Conservation (phyloP, 2,797 vertebrate species). For the Chelidonichthys spinosus region DNA sequence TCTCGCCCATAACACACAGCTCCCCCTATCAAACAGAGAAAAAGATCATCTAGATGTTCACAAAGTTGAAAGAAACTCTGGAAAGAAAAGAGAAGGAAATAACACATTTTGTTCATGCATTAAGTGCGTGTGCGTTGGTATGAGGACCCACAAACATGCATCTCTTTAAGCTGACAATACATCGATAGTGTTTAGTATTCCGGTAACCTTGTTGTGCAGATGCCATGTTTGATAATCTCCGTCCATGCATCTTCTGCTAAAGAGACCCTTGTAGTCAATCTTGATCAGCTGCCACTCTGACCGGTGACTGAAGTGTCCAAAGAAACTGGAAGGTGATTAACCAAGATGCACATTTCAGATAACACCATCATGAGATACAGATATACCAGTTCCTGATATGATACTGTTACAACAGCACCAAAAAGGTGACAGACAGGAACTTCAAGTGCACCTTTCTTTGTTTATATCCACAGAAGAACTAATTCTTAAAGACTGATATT, state of each 20-base stretch:
- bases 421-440: slow-evolving; percentile 18
- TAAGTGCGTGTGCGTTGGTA: slow-evolving; percentile 27
- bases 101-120: neutral
- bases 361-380: slow-evolving; percentile 7
- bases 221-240: slow-evolving; percentile 96
- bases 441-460: slow-evolving; percentile 24
- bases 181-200: slow-evolving; percentile 56
- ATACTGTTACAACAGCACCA: neutral
- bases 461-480: slow-evolving; percentile 32
- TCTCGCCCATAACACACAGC: slow-evolving; percentile 96
- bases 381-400: neutral
- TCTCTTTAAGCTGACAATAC: slow-evolving; percentile 28
- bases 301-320: slow-evolving; percentile 95
- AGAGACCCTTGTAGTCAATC: slow-evolving; percentile 94
- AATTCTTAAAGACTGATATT: slow-evolving; percentile 39
- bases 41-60: slow-evolving; percentile 8
- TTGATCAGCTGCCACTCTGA: slow-evolving; percentile 98
- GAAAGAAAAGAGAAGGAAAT: slow-evolving; percentile 1
- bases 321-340: slow-evolving; percentile 84
- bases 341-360: slow-evolving; percentile 24
- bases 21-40: slow-evolving; percentile 85
- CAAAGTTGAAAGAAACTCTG: slow-evolving; percentile 8
- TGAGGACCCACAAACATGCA: slow-evolving; percentile 23
- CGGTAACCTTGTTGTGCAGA: slow-evolving; percentile 93
- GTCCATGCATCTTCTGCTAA: slow-evolving; percentile 89